Evolutionary conservation across 2,113 vertebrate species (phyloP).

Genomic region (Pseudorhombus dupliciocellatus): DNA sequence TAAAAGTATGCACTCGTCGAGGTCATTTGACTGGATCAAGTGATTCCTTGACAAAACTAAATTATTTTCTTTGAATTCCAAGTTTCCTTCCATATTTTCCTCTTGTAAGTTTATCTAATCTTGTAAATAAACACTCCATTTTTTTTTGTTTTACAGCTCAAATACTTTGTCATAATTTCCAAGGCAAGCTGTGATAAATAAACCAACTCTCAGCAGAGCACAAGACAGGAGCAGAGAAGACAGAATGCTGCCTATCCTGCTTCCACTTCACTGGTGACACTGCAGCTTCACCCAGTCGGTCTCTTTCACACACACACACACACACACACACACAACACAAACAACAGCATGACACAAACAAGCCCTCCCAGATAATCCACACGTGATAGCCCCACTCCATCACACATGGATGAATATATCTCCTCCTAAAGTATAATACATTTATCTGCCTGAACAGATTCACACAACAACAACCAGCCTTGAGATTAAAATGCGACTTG

Average conservation of each 20-base stretch:
- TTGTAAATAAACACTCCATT: too few relatives aligned
- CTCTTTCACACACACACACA: not conserved
- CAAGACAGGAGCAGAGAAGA: not conserved
- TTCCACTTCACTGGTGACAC: not conserved
- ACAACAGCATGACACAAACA: not conserved
- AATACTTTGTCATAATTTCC: too few relatives aligned
- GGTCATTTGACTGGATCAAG: too few relatives aligned
- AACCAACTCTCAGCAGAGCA: not conserved
- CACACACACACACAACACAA: not conserved
- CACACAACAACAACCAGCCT: not conserved
- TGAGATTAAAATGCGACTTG: not conserved
- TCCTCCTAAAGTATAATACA: not conserved
- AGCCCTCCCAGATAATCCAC: not conserved
- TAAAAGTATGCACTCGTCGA: too few relatives aligned
- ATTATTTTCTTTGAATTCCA: too few relatives aligned
- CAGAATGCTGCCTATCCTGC: not conserved
- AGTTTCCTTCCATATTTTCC: too few relatives aligned
- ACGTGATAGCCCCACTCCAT: not conserved
- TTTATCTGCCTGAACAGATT: not conserved
- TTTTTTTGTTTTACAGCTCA: too few relatives aligned
- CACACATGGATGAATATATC: slow-evolving; percentile 1
- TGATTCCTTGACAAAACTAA: too few relatives aligned
- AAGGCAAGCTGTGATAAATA: too few relatives aligned
- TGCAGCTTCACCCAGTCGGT: not conserved
- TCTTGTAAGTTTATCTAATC: too few relatives aligned